A percentile compares a stretch with the other conserved stretches of the same genome.
Conservation (phyloP, 2,888 invertebrate genomes). For the Coleophora deauratella region DNA sequence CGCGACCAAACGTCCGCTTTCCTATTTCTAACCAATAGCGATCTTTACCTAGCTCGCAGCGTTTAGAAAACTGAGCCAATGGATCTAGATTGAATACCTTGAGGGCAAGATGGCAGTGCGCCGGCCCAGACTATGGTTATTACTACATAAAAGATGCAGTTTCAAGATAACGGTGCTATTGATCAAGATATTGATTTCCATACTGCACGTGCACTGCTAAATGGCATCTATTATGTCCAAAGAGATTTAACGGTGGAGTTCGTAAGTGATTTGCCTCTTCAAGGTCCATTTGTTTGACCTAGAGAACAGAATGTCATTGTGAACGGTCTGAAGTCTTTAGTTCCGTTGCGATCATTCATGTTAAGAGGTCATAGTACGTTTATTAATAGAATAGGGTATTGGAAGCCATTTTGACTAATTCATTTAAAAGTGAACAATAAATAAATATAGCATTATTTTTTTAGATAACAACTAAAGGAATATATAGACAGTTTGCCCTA, state of each 20-base stretch:
- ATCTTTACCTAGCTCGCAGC: constrained; percentile 31
- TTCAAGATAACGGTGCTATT: constrained; percentile 22
- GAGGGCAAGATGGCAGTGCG: constrained; percentile 31
- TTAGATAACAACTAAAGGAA: too few relatives aligned
- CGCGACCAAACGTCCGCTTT: neutral
- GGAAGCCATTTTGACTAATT: too few relatives aligned
- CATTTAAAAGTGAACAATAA: too few relatives aligned
- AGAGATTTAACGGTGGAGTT: constrained; percentile 2
- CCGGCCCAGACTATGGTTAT: constrained; percentile 9
- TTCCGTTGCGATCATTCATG: neutral
- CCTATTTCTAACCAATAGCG: constrained; percentile 5
- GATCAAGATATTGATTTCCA: constrained; percentile 28
- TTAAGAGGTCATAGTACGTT: neutral
- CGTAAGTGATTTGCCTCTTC: neutral
- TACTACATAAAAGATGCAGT: constrained; percentile 4
- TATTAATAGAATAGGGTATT: too few relatives aligned
- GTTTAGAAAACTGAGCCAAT: constrained; percentile 34
- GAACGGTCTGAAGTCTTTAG: too few relatives aligned
- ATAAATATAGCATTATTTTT: too few relatives aligned
- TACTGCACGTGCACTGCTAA: constrained; percentile 6
- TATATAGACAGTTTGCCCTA: too few relatives aligned
- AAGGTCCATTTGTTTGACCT: too few relatives aligned
- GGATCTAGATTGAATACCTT: constrained; percentile 42
- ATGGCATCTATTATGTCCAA: constrained; percentile 1
- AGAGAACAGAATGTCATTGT: too few relatives aligned